Evolutionary conservation across 2,888 invertebrate species (phyloP), one percentile per base, ranked within the genome.

Genomic region (Abrostola tripartita): DNA sequence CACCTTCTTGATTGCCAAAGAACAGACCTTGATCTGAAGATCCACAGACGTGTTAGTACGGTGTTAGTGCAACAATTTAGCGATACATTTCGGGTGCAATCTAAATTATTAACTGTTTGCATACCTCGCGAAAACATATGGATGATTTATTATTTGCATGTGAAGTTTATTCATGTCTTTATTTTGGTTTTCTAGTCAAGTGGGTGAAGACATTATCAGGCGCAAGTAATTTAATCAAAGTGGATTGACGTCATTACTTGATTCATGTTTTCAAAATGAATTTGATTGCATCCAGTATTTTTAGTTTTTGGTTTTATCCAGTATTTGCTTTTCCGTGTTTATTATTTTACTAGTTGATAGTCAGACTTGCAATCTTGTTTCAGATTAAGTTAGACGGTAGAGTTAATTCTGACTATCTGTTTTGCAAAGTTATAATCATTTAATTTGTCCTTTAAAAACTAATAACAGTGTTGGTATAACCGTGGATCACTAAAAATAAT

Each of bases 21-120:
- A 14, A 4, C 14, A 24, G 14, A 47, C 14, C 24, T 14, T 12
- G 44, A 24, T 7, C 44, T 44, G 14, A 44, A 24, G 24, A 47
- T 24, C 44, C 10, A 47, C 24, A 24, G 44, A 47, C 42, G 42
- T 42, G 24, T 24, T 24, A 2, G 24, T 24, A 4, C 14, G 44
- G 24, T 47, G 24, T 47, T 9, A 14, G 14, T 2, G 9, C 24
- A 14, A 47, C 14, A 6, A 47, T 47, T 47, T 24, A 47, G 14
- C 44, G 14, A 47, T 47, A 40, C 2, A 40, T 24, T 47, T 47
- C 44, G 9, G 44, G 10, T 47, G 44, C 44, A 24, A 47, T 47
- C 44, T 61, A 60, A 72, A 71, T 52, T 76, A 66, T 61, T 47
- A 10, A 63, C 40, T 72, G 77, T 76, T 76, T 72, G 61, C 55